Evolutionary conservation across 2,888 invertebrate species (phyloP).

Genomic region (Alsophila aescularia): DNA sequence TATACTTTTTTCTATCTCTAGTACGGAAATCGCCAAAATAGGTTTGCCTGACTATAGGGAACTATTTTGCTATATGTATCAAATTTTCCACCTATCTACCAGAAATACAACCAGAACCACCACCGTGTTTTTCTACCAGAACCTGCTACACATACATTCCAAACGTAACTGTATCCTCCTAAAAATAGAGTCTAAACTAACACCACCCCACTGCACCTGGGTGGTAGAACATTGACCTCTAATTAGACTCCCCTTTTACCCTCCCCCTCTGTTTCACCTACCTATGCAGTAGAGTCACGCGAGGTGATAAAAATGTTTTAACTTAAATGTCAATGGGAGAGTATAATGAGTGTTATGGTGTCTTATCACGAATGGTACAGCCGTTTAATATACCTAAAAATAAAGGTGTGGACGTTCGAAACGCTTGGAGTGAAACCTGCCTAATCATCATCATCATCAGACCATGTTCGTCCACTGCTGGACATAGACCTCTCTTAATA

Average conservation of each 20-base stretch:
- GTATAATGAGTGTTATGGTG: slow-evolving; percentile 7
- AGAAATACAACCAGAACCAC: neutral
- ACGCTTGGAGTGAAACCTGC: neutral
- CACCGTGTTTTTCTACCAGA: slow-evolving; percentile 9
- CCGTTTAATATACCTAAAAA: slow-evolving; percentile 8
- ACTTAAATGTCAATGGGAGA: slow-evolving; percentile 18
- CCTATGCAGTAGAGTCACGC: slow-evolving; percentile 27
- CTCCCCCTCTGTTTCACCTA: slow-evolving; percentile 23
- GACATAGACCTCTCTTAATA: too few species aligned
- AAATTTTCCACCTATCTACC: too few species aligned
- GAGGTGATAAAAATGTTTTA: slow-evolving; percentile 31
- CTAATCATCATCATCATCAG: too few species aligned
- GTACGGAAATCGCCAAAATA: too few species aligned
- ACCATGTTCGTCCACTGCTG: too few species aligned
- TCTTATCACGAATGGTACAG: slow-evolving; percentile 10
- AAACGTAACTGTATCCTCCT: neutral
- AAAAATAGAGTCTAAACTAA: slow-evolving; percentile 3
- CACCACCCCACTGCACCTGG: slow-evolving; percentile 24
- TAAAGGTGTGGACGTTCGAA: slow-evolving; percentile 2
- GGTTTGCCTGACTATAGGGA: too few species aligned
- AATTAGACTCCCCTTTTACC: slow-evolving; percentile 34
- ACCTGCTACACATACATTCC: neutral
- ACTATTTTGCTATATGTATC: too few species aligned
- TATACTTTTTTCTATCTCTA: too few species aligned
- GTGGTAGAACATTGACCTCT: slow-evolving; percentile 38